Evolutionary conservation across 1,140 invertebrate species (phyloP), one percentile per base, ranked within the genome.

Genomic region (Macrostomum lignano): DNA sequence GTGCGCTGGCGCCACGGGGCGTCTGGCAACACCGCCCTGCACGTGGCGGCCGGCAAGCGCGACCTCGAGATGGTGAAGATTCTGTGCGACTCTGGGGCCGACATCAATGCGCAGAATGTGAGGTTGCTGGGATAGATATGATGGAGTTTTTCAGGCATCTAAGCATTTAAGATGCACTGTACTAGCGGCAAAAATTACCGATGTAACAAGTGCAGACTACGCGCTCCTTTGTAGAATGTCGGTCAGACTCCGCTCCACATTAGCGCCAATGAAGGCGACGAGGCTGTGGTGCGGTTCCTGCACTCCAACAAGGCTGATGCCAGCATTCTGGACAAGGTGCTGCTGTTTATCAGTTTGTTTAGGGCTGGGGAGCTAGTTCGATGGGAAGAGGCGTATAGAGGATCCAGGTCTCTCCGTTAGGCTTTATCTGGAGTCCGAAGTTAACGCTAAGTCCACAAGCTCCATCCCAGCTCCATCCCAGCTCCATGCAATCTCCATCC

Each of bases 31-130:
- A 9, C 26, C 9, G 26, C 26, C 10, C 64, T 96, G 20, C 86
- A 96, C 54, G 74, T 94, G 39, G 86, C 88, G 1, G 72, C 86
- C 1, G 77, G 74, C 21, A 73, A 88, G 45, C 88, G 88, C 4
- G 82, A 93, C 52, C 72, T 76, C 43, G 77, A 88, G 52, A 93
- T 96, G 81, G 79, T 91, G 1, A 79, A 88, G 50, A 72, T 96
- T 1, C 65, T 98, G 31, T 64, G 96, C 17, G 76, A 76, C 37
- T 86, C 94, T 61, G 88, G 62, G 15, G 79, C 81, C 11, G 84
- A 94, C 60, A 91, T 96, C 43, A 88, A 94, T n/a, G 9, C 19
- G 3, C 3, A 28, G 9, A 28, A 28, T 28, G 26, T 28, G 15
- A 28, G 3, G 60, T 42, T 31, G 9, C 24, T 42, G 9, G 19